Base-by-base conservation (phyloP, 2,113 vertebrate species). In the Glaucidium brasilianum region DNA sequence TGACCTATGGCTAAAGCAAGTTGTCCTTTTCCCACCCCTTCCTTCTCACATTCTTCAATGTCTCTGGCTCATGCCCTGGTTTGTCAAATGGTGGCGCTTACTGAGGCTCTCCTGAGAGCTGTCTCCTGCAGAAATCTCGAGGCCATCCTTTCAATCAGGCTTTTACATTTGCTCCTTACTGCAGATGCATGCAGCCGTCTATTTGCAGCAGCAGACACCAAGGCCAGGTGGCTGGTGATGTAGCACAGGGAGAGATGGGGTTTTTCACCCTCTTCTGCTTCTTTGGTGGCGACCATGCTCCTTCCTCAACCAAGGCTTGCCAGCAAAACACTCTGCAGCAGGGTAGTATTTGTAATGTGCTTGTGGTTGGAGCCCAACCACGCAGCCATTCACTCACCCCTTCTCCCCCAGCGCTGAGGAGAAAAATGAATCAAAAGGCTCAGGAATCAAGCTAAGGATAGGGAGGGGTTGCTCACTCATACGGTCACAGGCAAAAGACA, bases 61-160 rank as follows among this genome's bases (percentile, higher is more conserved):
- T 35, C 49, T 78, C 62, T 64, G 32, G 21, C 73, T 88, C 39
- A 2, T 26, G 10, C 58, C 19, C 8, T 9, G 2, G 8, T 69
- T 73, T 84, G n/a, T 83, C 62, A 41, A 30, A 55, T 1, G 2
- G 8, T 16, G 39, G 12, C 0, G 0, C 20, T 69, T 79, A 32
- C 58, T 2, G 2, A 45, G 49, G 79, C 53, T 72, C 64, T 71
- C 41, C 71, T 30, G 23, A 73, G 67, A 85, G 59, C 45, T 3
- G 1, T 49, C 55, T 37, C 9, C 34, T n/a, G 41, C 15, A 53
- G 41, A 49, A 64, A n/a, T 52, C 84, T 68, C 34, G 8, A 80
- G 76, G 59, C 39, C 39, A 30, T 55, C 8, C 37, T 82, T 95
- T 63, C 30, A 66, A 5, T 1, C 3, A 32, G 43, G 53, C 23